phyloP scores from a whole-genome alignment of 1,140 invertebrate genomes.

The Maniola jurtina region DNA sequence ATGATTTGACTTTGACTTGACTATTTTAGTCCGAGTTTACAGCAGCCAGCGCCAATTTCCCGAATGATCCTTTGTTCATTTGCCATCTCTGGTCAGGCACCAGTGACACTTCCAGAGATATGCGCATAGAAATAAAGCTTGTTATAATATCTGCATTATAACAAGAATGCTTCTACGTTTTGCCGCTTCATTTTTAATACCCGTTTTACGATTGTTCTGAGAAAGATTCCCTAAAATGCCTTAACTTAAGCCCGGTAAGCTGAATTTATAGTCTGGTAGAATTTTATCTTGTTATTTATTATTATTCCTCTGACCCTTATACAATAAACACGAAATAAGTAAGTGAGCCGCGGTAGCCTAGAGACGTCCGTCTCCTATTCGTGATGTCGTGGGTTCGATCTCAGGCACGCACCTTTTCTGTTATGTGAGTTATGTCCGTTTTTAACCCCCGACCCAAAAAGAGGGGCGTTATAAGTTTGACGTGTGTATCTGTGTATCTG shows the following conservation, averaged over 20 bases:
- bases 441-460: no score
- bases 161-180: no score
- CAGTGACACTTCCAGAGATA: constrained; percentile 22
- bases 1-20: no score
- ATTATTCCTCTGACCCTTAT: constrained; percentile 10
- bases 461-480: no score
- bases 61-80: no score
- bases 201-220: constrained; percentile 20
- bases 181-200: constrained; percentile 24
- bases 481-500: no score
- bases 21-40: no score
- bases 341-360: neutral
- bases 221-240: constrained; percentile 13
- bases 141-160: constrained; percentile 6
- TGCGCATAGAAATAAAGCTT: constrained; percentile 21
- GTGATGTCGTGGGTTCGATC: no score
- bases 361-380: no score
- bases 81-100: constrained; percentile 19
- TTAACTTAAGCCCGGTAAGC: constrained; percentile 13
- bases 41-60: no score
- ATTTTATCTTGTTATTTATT: constrained; percentile 7
- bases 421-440: no score
- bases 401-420: no score
- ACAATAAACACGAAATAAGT: neutral
- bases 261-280: constrained; percentile 20